Evolutionary conservation across 2,888 invertebrate species (phyloP), one percentile per base, ranked within the genome.

Genomic region (Limnephilus marmoratus): DNA sequence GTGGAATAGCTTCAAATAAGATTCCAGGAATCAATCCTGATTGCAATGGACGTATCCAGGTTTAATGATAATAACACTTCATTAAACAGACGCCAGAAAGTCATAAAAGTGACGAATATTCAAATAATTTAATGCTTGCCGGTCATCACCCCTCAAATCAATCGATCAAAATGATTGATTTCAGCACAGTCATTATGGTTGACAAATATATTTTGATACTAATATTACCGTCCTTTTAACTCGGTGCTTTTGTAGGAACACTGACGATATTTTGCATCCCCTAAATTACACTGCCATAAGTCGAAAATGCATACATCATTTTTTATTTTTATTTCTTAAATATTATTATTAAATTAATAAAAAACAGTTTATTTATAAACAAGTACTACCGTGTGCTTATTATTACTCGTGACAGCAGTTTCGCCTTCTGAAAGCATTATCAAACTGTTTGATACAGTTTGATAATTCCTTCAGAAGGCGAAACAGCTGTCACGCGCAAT

Each of bases 51-150:
- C 49, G 68, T 80, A 31, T 37, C 37, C 29, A 41, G 80, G 37
- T 81, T 80, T 37, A 24, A n/a, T 68, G 37, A 41, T 37, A 89
- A 37, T 80, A 24, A 37, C 41, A 80, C 80, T 89, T 80, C 80
- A 88, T 88, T 37, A 34, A 89, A 89, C 81, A 81, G 81, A 89
- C 37, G 68, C 37, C 88, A 81, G 41, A 45, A 81, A 89, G 88
- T 89, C 53, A 87, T 13, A 68, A 87, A 87, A 7, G 2, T 18
- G 24, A 34, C 4, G 18, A 34, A 83, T 18, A 83, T 34, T 24
- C 24, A 83, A 83, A 83, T 83, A 37, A 41, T 18, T 83, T 37
- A 37, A 34, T 87, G 41, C 81, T n/a, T 88, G 34, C 37, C 49
- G 88, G 88, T n/a, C 9, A 87, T 18, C 45, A 31, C 53, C n/a